Base-by-base conservation (phyloP, 2,113 vertebrate genomes). In the Numida meleagris region DNA sequence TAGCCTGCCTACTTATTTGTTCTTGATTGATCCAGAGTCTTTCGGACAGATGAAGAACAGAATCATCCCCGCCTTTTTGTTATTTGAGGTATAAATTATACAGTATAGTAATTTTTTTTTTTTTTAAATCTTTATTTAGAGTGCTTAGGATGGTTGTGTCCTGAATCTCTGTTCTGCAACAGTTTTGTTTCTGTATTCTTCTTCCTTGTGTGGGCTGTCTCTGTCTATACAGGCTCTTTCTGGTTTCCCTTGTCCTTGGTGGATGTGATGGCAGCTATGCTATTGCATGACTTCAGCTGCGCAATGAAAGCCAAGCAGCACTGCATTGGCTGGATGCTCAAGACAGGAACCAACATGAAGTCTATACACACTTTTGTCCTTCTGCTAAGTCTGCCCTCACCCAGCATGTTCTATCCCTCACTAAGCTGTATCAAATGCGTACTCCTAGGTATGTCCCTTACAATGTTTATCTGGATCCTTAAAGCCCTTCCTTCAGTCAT, bases 21-120 rank as follows among this genome's bases (percentile, higher is more conserved):
- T 92, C 87, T 89, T 86, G 81, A 86, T 58, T 86, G 75, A 74
- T 90, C 83, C 90, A 46, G 68, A 72, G 42, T 63, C 19, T 93
- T 95, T 90, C 51, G 75, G 77, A 34, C 65, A 77, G 50, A 33
- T 81, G 50, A 90, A 93, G 59, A 81, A 71, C 46, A 90, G 50
- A 88, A 90, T 50, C 65, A 82, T 46, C 16, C 45, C 57, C 21
- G 59, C 42, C 8, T 81, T 95, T 90, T 83, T 90, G 61, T 86
- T 90, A 77, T 96, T 43, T 58, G 50, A 92, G 57, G 24, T 89
- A 83, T 89, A 92, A 93, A 94, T 86, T 74, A 66, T 51, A 90
- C 16, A 78, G 50, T 17, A 50, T 71, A 77, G 24, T 73, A 19
- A 3, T n/a, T 75, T 80, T 61, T 24, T 23, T 31, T 79, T 83